Base-by-base conservation (phyloP, 2,797 vertebrate genomes). In the Pseudochirops cupreus region DNA sequence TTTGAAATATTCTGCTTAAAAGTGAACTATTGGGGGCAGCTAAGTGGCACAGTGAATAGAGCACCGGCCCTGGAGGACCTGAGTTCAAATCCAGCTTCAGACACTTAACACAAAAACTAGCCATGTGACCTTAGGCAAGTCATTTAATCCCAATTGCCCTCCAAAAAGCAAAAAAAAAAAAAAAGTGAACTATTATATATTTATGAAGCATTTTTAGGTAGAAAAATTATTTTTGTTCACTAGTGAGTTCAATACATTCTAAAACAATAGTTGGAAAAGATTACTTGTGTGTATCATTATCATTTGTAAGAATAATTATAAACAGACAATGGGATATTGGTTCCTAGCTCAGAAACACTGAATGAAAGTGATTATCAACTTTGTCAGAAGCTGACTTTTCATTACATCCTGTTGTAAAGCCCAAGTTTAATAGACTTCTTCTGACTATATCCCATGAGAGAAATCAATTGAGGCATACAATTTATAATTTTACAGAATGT, bases 301-400 rank as follows among this genome's bases (percentile, higher is more conserved):
- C 96, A 93, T 94, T 95, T 82, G 92, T 2, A 96, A 90, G 52
- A 96, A 95, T 94, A 95, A 93, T 95, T 96, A 97, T 95, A 95
- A 93, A 94, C 55, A 82, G 56, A 94, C 96, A 95, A 95, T 93
- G 97, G 97, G 94, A 95, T 94, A 93, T 91, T 96, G 95, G 93
- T 59, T 93, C 57, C 95, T 91, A 92, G 67, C 54, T 94, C 95
- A 96, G 96, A 95, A 56, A 54, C 50, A 94, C 90, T 82, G 90
- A 62, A 97, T 97, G 94, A 96, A 96, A 97, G 91, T 52, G 56
- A 96, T 57, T 94, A 59, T 93, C 96, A 97, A 94, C 90, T 96
- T 62, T 92, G 91, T 94, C 95, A 95, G 89, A 87, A 67, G 94
- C 59, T 29, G 90, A 67, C 95, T 96, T 74, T 97, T 91, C 31